These are phyloP conservation scores for Mesocentrotus franciscanus DNA, from an alignment of 53 echinoderm and acorn worm species.

Conservation along the genomic window DNA sequence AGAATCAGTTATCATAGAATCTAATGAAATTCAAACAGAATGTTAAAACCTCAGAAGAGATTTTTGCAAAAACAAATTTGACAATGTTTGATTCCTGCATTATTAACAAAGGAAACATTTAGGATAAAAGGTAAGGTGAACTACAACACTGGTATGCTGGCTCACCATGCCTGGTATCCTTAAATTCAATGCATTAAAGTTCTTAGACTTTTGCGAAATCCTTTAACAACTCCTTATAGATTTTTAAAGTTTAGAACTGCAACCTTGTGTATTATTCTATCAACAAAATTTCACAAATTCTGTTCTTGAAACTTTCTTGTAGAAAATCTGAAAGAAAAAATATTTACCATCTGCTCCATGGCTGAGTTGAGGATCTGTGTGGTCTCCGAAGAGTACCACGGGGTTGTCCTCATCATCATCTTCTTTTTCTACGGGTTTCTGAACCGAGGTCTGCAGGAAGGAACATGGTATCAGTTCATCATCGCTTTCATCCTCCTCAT, in stretches of 20 bases:
- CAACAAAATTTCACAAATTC: too few species aligned
- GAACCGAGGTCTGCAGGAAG: slow-evolving; percentile 10
- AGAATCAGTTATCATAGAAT: neutral
- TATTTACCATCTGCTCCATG: slow-evolving; percentile 25
- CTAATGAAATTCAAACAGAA: too few species aligned
- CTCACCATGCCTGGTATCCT: too few species aligned
- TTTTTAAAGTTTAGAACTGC: too few species aligned
- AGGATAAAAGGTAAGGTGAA: too few species aligned
- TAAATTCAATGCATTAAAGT: too few species aligned
- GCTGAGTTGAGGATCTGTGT: neutral
- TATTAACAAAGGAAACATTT: too few species aligned
- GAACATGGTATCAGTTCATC: slow-evolving; percentile 62
- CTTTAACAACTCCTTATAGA: too few species aligned
- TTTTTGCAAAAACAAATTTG: neutral
- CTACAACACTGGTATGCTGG: too few species aligned
- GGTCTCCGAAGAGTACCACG: neutral
- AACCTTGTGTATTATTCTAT: too few species aligned
- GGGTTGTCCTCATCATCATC: slow-evolving; percentile 15
- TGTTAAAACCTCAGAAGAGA: neutral
- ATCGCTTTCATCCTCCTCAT: slow-evolving; percentile 64
- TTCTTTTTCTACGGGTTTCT: neutral
- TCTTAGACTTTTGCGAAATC: too few species aligned
- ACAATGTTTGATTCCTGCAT: neutral
- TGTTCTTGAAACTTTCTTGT: too few species aligned
- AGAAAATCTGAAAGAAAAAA: neutral